Conservation (phyloP, 2,113 vertebrate species). For the Fregetta grallaria region DNA sequence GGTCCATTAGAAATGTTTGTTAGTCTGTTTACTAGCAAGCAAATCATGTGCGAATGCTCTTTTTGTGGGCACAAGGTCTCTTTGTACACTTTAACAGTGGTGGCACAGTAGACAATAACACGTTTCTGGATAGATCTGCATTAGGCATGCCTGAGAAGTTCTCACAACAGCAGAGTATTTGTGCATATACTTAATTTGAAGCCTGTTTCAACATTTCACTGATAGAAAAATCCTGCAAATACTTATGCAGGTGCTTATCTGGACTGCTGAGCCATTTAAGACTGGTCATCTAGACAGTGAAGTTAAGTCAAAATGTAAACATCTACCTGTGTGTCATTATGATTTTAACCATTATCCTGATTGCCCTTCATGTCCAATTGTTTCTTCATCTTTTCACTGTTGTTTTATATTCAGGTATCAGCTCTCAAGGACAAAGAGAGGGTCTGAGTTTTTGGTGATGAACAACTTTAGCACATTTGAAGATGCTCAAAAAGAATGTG, state of each 20-base stretch:
- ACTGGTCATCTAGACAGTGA: not conserved
- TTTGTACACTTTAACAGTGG: not conserved
- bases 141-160: not conserved
- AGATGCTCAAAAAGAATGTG: not conserved
- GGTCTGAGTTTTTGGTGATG: not conserved
- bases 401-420: not conserved
- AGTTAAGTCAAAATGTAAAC: slow-evolving; percentile 25
- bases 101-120: not conserved
- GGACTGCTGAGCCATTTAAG: not conserved
- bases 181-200: slow-evolving; percentile 30
- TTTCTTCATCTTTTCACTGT: not conserved
- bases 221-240: not conserved
- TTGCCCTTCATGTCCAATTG: not conserved
- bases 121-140: not conserved
- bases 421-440: not conserved
- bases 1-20: not conserved
- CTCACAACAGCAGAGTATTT: slow-evolving; percentile 21
- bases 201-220: slow-evolving; percentile 36
- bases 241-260: slow-evolving; percentile 3
- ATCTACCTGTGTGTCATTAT: not conserved
- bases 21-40: not conserved
- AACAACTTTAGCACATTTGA: not conserved
- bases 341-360: not conserved
- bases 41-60: not conserved
- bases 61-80: not conserved